Percentiles rank a stretch among this genome's conserved stretches.
Evolutionary conservation across 2,888 invertebrate genomes (phyloP).

Genomic region (Drosophila paranaensis): DNA sequence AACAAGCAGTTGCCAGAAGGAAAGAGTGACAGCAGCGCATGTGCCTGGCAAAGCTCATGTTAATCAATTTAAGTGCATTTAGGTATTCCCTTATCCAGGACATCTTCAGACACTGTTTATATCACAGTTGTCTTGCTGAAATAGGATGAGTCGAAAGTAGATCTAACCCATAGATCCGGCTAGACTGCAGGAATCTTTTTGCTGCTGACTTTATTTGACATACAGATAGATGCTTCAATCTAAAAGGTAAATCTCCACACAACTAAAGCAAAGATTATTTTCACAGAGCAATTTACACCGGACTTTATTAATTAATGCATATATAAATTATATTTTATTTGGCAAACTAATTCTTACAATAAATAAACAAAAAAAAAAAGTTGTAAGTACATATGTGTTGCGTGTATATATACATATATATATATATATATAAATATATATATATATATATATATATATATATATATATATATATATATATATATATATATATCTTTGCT

Average conservation of each 20-base stretch:
- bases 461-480: background rate
- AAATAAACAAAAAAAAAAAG: constrained; percentile 46
- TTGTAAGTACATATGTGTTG: constrained; percentile 13
- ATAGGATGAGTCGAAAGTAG: background rate
- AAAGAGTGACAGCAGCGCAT: constrained; percentile 6
- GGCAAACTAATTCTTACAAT: constrained; percentile 44
- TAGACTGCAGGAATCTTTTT: no score
- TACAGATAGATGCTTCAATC: no score
- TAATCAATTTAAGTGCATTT: constrained; percentile 29
- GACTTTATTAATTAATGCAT: constrained; percentile 41
- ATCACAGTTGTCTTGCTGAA: background rate
- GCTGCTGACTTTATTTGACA: no score
- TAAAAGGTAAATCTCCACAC: no score
- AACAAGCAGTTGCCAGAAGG: background rate
- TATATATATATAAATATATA: constrained; percentile 41
- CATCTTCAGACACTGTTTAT: background rate
- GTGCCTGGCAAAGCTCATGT: constrained; percentile 13
- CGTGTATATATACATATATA: background rate
- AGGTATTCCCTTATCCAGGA: background rate
- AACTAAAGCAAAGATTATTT: background rate
- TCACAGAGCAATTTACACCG: constrained; percentile 16
- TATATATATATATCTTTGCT: constrained; percentile 54
- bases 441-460: constrained; percentile 41
- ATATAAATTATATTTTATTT: constrained; percentile 46
- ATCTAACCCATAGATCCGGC: background rate